Base-by-base conservation (phyloP, 2,797 vertebrate genomes). In the Ataeniobius toweri region DNA sequence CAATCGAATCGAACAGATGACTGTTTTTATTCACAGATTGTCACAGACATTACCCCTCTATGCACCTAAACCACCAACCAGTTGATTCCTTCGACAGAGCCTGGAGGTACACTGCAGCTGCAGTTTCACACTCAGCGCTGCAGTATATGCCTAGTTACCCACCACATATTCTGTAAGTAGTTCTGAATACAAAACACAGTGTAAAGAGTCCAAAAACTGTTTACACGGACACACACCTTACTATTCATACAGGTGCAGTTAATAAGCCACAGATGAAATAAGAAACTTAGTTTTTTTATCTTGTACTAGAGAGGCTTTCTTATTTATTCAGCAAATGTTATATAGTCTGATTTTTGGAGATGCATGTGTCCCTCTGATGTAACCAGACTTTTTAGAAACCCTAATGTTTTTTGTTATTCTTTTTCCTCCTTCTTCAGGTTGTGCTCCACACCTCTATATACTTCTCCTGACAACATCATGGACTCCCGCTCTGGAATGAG, bases 121-220 rank as follows among this genome's bases (percentile, higher is more conserved):
- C 75, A 76, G 13, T 78, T 41, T 39, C 89, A 8, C 63, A 85
- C 73, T 41, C 77, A 8, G 74, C 94, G 0, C 51, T 96, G 50
- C 95, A 95, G 0, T 69, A 92, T 58, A 79, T 95, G 87, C 92
- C 96, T 31, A 90, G 93, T 0, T 89, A 81, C 0, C 74, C 91
- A 69, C 69, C 12, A 76, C 79, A 16, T 85, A 73, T 94, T 28
- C 89, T 96, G 97, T 98, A 93, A 97, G 96, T 88, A 36, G 71
- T 4, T 3, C 36, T 41, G 31, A 22, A 20, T 8, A 20, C 3
- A 41, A 12, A 69, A n/a, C 16, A 51, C 36, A 22, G 55, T 24
- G 22, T 24, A 22, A 56, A 24, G 22, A 56, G 1, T 8, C 16
- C 10, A 51, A 6, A 22, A 8, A 73, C 50, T 75, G 63, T 8